A percentile compares a stretch with the other conserved stretches of the same genome.
Evolutionary conservation across 1,140 invertebrate genomes (phyloP).

Genomic region (Cylas formicarius): DNA sequence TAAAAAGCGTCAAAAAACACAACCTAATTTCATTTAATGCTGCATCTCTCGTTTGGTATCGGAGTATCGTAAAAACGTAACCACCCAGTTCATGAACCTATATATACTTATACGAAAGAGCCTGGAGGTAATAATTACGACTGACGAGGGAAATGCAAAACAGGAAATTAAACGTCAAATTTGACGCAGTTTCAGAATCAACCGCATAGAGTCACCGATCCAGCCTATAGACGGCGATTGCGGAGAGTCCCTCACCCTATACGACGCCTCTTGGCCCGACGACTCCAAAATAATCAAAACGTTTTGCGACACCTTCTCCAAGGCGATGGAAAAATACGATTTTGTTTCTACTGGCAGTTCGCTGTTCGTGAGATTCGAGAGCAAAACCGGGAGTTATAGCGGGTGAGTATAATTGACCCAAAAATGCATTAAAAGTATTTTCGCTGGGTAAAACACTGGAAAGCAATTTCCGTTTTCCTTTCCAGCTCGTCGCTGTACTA

Average conservation of each 20-base stretch:
- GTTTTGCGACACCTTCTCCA: slow-evolving; percentile 86
- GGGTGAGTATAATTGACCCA: slow-evolving; percentile 48
- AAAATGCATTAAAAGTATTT: neutral
- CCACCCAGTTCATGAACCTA: too few relatives aligned
- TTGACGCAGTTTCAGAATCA: slow-evolving; percentile 82
- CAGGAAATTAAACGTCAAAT: too few relatives aligned
- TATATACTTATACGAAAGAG: too few relatives aligned
- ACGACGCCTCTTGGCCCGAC: slow-evolving; percentile 77
- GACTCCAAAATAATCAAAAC: slow-evolving; percentile 83
- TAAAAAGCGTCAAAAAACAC: too few relatives aligned
- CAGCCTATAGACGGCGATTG: slow-evolving; percentile 79
- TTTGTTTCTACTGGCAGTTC: slow-evolving; percentile 80
- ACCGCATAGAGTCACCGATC: slow-evolving; percentile 80
- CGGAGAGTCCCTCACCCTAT: slow-evolving; percentile 79
- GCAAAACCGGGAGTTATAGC: slow-evolving; percentile 84
- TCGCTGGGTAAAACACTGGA: too few relatives aligned
- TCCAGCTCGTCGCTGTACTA: slow-evolving; percentile 72
- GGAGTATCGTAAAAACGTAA: too few relatives aligned
- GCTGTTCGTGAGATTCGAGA: slow-evolving; percentile 80
- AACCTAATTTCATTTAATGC: too few relatives aligned
- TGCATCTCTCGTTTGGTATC: too few relatives aligned
- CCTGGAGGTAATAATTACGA: too few relatives aligned
- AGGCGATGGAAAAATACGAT: slow-evolving; percentile 85
- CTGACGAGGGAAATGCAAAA: too few relatives aligned
- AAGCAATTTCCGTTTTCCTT: slow-evolving; percentile 4